phyloP scores from a whole-genome alignment of 2,113 vertebrate species.

The Corythoichthys haematopterus region DNA sequence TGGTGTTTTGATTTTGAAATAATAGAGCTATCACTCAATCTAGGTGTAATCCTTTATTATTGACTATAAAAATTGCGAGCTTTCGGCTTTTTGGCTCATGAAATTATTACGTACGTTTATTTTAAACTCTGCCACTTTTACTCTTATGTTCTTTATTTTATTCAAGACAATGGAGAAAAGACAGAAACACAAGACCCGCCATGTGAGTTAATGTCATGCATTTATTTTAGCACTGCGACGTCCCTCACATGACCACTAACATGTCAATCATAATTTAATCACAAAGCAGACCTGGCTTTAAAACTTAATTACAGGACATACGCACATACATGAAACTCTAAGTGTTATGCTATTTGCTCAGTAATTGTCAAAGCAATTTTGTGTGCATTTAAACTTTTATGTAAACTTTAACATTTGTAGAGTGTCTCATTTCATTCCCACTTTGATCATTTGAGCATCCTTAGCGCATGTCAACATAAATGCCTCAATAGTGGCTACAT shows the following conservation, averaged over 20 bases:
- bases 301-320: constrained; percentile 39
- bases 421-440: constrained; percentile 13
- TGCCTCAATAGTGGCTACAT: constrained; percentile 14
- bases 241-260: constrained; percentile 29
- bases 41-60: not conserved
- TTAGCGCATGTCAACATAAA: constrained; percentile 10
- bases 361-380: constrained; percentile 36
- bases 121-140: no score
- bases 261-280: constrained; percentile 39
- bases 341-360: constrained; percentile 34
- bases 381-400: constrained; percentile 32
- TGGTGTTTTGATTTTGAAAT: not conserved
- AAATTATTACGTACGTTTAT: not conserved
- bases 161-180: constrained; percentile 2
- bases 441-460: constrained; percentile 27
- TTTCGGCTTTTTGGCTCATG: not conserved
- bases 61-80: not conserved
- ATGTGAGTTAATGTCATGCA: constrained; percentile 55
- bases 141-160: not conserved
- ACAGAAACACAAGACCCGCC: constrained; percentile 14
- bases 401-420: constrained; percentile 28
- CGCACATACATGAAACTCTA: constrained; percentile 40
- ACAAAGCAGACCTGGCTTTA: constrained; percentile 18
- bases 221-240: constrained; percentile 65
- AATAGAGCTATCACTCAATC: not conserved